Percentiles rank a stretch among this genome's conserved stretches.
phyloP scores from a whole-genome alignment of 2,888 invertebrate species.

The Rhorus exstirpatorius region DNA sequence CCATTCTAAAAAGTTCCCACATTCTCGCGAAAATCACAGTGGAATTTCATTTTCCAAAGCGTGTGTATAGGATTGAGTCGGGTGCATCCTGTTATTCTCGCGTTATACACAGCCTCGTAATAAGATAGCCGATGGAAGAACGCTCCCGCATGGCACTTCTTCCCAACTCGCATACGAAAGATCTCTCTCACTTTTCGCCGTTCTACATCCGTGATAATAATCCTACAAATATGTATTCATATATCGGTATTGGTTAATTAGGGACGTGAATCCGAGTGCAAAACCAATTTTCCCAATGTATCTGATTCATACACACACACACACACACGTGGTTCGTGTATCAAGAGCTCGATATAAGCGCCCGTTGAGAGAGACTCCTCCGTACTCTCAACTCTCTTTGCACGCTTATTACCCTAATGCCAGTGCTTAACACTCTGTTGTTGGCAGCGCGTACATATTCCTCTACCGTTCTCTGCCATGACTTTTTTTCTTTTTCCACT shows the following conservation, averaged over 20 bases:
- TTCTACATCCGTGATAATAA: not conserved
- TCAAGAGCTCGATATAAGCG: conserved; percentile 50
- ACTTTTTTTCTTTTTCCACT: conserved; percentile 32
- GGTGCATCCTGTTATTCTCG: conserved; percentile 76
- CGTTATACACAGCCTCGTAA: conserved; percentile 65
- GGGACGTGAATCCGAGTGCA: conserved; percentile 30
- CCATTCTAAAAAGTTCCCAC: conserved; percentile 64
- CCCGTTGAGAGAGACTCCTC: conserved; percentile 59
- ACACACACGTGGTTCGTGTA: conserved; percentile 4
- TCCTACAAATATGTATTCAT: conserved; percentile 9
- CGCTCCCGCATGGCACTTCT: conserved; percentile 38
- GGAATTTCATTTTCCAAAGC: conserved; percentile 70
- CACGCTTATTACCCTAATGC: conserved; percentile 85
- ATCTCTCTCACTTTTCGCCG: conserved; percentile 11
- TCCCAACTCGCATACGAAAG: conserved; percentile 7
- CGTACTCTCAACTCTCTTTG: conserved; percentile 79
- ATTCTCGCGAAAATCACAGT: conserved; percentile 75
- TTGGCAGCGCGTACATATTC: conserved; percentile 77
- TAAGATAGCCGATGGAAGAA: conserved; percentile 60
- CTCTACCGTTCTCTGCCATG: conserved; percentile 44
- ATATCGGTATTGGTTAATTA: conserved; percentile 17
- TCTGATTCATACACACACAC: conserved; percentile 5
- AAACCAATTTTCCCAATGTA: conserved; percentile 51
- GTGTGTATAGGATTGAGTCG: conserved; percentile 48
- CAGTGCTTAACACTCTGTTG: conserved; percentile 85